Evolutionary conservation across 2,888 invertebrate genomes (phyloP), one percentile per base, ranked within the genome.

Genomic region (Palloptera scutellata): DNA sequence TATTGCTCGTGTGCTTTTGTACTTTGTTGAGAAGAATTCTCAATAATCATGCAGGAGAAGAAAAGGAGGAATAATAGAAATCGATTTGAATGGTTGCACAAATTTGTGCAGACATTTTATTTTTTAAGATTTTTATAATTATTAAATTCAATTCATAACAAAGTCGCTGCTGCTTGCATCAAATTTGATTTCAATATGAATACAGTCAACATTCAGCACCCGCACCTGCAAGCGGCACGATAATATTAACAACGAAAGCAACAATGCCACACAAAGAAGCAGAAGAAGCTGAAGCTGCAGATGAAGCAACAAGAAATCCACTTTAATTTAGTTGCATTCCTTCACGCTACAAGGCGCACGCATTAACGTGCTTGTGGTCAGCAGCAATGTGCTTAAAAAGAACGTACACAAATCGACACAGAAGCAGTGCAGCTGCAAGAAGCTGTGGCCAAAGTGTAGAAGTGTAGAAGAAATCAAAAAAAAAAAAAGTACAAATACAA

Each of bases 361-460:
- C 70, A 72, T 72, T 71, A 72, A 72, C 71, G 72, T 72, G 69
- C 71, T 71, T 72, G 71, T 61, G 72, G 72, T 71, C 72, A 72
- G 66, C 71, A 68, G 66, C 66, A 70, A 63, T 72, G 68, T 69
- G 52, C 58, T 30, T 30, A 30, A 30, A 30, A 2, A 30, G 3
- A 30, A 30, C n/a, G n/a, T 30, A 30, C 6, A 30, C 30, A 6
- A 30, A 55, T 30, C 59, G 61, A 40, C 60, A 64, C 61, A 43
- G 64, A 65, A n/a, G 19, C 53, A 66, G 57, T 67, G 72, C 71
- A 73, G n/a, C 54, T 61, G 58, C 11, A 54, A 58, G n/a, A 43
- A 66, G 64, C 51, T 52, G 55, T 40, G 71, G 69, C 74, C 48
- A 62, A 64, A 72, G 64, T 57, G 48, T 30, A 53, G 3, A 55